These are phyloP conservation scores for Tauraco erythrolophus DNA, from an alignment of 2,113 vertebrate species.

Conservation along the genomic window DNA sequence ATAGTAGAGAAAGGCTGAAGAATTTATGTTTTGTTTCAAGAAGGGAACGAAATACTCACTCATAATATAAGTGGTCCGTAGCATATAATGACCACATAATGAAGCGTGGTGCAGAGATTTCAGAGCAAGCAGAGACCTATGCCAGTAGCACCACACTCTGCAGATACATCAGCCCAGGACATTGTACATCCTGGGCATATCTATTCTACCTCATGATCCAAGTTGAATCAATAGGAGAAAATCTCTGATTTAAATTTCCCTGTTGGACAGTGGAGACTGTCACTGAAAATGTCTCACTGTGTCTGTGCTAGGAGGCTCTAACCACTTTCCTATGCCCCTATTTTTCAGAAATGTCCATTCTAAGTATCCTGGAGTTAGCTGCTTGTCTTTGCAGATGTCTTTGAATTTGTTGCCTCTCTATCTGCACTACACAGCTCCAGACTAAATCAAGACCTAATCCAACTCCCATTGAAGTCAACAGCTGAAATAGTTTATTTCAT, in stretches of 20 bases:
- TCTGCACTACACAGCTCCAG: background rate
- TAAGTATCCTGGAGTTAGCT: background rate
- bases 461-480: background rate
- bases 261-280: background rate
- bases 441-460: slow-evolving; percentile 9
- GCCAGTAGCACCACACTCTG: background rate
- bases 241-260: background rate
- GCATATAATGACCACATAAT: background rate
- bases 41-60: background rate
- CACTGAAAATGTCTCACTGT: fast-evolving
- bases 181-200: fast-evolving
- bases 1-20: background rate
- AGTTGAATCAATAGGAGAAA: background rate
- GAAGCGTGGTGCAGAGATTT: background rate
- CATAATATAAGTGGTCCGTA: background rate
- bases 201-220: background rate
- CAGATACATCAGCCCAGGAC: background rate
- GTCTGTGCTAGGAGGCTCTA: background rate
- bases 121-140: background rate
- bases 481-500: background rate
- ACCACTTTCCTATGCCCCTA: background rate
- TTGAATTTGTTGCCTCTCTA: background rate
- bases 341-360: background rate
- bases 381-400: background rate
- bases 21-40: background rate